These are phyloP conservation scores for Gallinago media DNA, from an alignment of 2,113 vertebrate species.

Conservation along the genomic window DNA sequence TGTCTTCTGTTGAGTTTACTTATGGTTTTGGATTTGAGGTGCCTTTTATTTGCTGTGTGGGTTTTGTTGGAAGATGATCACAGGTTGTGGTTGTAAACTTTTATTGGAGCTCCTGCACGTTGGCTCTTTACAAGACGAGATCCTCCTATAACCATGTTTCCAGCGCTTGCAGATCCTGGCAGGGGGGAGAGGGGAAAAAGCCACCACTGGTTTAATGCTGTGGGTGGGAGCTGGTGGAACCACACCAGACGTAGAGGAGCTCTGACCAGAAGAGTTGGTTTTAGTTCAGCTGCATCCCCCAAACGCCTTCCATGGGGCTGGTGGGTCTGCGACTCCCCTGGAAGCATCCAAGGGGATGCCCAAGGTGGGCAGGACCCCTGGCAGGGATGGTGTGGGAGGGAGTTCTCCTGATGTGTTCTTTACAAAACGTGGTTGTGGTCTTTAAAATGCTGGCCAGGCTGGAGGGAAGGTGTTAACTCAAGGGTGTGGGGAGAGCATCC, in stretches of 20 bases:
- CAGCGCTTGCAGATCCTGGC: background rate
- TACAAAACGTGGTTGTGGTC: background rate
- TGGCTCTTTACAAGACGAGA: background rate
- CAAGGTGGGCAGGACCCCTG: background rate
- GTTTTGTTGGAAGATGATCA: background rate
- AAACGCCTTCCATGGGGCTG: background rate
- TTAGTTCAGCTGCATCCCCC: background rate
- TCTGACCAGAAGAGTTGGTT: background rate
- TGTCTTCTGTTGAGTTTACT: background rate
- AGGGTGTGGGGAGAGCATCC: background rate
- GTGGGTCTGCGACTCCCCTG: background rate
- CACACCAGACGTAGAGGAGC: background rate
- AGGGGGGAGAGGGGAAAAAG: background rate
- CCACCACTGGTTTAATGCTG: rapidly evolving
- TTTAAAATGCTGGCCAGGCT: background rate
- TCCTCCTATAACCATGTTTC: rapidly evolving
- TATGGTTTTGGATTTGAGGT: background rate
- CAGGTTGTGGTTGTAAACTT: rapidly evolving
- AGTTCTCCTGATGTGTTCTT: background rate
- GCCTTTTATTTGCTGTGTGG: background rate
- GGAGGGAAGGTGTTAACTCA: background rate
- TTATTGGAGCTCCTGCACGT: rapidly evolving
- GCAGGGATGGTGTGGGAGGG: background rate
- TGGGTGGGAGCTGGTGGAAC: background rate
- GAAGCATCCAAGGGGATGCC: background rate